phyloP scores from a whole-genome alignment of 2,888 invertebrate species.

The Heliconius charithonia region DNA sequence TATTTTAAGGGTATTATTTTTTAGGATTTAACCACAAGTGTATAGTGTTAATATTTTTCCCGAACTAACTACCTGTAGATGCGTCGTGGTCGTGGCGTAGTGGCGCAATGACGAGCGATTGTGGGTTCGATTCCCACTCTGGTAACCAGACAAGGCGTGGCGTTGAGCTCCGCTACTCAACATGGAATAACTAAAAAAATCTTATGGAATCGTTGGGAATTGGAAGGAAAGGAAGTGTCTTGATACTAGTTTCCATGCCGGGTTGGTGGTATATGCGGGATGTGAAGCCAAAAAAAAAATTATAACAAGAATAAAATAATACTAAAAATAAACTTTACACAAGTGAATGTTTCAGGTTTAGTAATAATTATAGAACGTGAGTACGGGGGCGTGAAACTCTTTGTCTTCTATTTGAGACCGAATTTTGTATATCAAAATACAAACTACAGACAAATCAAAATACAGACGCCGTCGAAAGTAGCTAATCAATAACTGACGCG shows the following conservation, averaged over 20 bases:
- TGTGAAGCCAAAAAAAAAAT: background rate
- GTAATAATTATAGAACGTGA: background rate
- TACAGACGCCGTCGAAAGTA: background rate
- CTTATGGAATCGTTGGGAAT: no score
- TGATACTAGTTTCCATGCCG: background rate
- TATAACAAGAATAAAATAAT: background rate
- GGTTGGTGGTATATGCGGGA: background rate
- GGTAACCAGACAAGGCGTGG: no score
- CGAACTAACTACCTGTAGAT: no score
- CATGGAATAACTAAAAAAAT: no score
- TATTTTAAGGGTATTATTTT: no score
- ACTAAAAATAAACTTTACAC: background rate
- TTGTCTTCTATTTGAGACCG: background rate
- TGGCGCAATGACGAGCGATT: no score
- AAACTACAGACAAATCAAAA: no score
- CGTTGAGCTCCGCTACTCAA: no score
- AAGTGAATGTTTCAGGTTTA: background rate
- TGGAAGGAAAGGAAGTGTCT: background rate
- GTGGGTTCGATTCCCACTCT: no score
- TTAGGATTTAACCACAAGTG: no score
- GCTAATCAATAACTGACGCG: background rate
- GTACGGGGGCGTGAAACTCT: background rate
- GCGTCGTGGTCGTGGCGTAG: no score
- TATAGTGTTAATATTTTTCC: no score
- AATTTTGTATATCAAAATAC: slow-evolving; percentile 2